Percentiles rank a stretch among this genome's conserved stretches.
Conservation (phyloP, 37 sponge, comb jelly and placozoan species). For the Beroe forskalii region DNA sequence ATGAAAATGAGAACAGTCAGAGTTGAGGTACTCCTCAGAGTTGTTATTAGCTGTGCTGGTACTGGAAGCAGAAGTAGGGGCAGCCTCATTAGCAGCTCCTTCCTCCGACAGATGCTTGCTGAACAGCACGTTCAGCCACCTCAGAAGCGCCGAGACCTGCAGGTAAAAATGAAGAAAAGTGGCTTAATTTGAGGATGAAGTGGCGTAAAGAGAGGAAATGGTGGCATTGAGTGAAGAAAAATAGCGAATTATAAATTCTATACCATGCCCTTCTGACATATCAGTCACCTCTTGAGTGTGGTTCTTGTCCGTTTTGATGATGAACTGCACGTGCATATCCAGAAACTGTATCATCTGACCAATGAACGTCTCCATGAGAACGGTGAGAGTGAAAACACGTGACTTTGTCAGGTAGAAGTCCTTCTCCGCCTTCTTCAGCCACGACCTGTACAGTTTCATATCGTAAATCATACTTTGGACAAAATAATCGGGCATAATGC, state of each 20-base stretch:
- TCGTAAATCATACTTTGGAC: too few species aligned
- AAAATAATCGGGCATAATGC: too few species aligned
- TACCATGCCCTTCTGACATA: too few species aligned
- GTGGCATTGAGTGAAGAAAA: too few species aligned
- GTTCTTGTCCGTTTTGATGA: slow-evolving; percentile 29
- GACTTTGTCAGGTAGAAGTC: slow-evolving; percentile 51
- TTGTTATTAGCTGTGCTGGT: background rate
- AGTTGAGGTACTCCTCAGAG: slow-evolving; percentile 31
- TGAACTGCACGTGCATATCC: slow-evolving; percentile 12
- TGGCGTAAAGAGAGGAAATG: too few species aligned
- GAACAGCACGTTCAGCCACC: slow-evolving; percentile 58
- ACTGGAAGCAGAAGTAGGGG: too few species aligned
- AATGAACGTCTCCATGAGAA: slow-evolving; percentile 59
- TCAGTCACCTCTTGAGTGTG: slow-evolving; percentile 58
- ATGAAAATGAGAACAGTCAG: slow-evolving; percentile 41
- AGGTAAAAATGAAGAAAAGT: too few species aligned
- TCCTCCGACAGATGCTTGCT: background rate
- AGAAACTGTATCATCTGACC: slow-evolving; percentile 61
- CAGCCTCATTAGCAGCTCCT: too few species aligned
- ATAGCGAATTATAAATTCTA: too few species aligned
- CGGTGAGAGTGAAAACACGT: slow-evolving; percentile 49
- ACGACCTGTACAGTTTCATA: slow-evolving; percentile 28
- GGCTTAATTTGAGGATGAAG: too few species aligned
- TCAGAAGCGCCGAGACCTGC: slow-evolving; percentile 40
- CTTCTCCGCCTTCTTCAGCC: slow-evolving; percentile 63